These are phyloP conservation scores for Diachasma alloeum DNA, from an alignment of 1,140 invertebrate genomes.

Conservation along the genomic window DNA sequence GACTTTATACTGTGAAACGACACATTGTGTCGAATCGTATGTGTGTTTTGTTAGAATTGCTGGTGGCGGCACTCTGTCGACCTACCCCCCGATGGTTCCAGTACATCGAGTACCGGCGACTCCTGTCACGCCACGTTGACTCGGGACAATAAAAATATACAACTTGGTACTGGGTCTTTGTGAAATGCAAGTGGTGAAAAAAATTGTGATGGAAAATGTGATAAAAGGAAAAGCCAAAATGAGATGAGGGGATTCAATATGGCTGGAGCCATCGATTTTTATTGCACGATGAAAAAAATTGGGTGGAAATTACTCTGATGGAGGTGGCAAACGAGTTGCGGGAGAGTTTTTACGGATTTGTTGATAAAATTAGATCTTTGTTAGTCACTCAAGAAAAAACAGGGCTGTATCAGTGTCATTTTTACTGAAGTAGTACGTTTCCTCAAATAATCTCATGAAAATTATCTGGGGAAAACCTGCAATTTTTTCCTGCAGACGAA, in stretches of 20 bases:
- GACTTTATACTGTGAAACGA: background rate
- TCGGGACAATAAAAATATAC: background rate
- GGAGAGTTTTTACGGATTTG: no score
- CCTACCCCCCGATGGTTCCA: background rate
- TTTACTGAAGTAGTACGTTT: no score
- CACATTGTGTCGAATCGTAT: constrained; percentile 9
- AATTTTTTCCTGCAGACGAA: no score
- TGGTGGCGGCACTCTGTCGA: background rate
- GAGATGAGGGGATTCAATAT: background rate
- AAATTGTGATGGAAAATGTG: background rate
- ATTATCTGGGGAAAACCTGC: no score
- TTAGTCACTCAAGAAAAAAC: no score
- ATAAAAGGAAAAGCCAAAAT: background rate
- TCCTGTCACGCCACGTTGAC: constrained; percentile 9
- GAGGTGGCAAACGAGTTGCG: no score
- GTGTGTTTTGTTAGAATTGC: constrained; percentile 3
- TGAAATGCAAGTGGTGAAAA: constrained; percentile 1
- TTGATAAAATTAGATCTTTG: no score
- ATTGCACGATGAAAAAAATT: no score
- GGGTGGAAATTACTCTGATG: no score
- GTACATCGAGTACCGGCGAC: constrained; percentile 4
- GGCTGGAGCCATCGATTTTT: no score
- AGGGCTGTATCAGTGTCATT: no score
- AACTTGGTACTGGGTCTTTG: background rate
- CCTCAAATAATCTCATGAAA: no score